Conservation (phyloP, 2,113 vertebrate species). For the Gymnarchus niloticus region DNA sequence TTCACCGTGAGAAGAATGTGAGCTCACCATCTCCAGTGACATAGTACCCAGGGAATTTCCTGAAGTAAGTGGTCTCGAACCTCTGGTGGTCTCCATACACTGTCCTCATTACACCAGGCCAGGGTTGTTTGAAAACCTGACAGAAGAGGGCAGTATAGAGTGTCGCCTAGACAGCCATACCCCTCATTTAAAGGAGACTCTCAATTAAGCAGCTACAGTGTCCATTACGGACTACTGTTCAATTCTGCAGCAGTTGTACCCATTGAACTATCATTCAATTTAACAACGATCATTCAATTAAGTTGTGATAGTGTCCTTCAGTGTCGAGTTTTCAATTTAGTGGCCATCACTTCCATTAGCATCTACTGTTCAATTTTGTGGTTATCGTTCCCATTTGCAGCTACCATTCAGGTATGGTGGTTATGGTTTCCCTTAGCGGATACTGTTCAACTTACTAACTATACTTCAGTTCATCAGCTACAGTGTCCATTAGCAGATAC, state of each 20-base stretch:
- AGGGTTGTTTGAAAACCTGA: constrained; percentile 97
- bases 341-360: neutral
- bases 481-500: neutral
- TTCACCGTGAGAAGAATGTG: no score
- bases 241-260: neutral
- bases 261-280: neutral
- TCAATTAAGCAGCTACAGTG: neutral
- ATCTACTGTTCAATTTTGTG: neutral
- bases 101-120: constrained; percentile 93
- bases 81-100: constrained; percentile 81
- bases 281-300: neutral
- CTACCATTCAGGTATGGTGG: no score
- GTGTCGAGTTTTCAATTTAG: no score
- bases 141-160: neutral
- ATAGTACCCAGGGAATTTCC: constrained; percentile 94
- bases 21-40: constrained; percentile 89
- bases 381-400: no score
- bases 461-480: no score
- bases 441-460: no score
- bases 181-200: no score
- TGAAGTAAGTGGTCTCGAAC: constrained; percentile 86
- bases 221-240: neutral
- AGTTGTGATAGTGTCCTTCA: neutral
- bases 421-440: neutral
- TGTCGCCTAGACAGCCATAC: neutral